Base-by-base conservation (phyloP, 2,113 vertebrate genomes). In the Austrofundulus limnaeus region DNA sequence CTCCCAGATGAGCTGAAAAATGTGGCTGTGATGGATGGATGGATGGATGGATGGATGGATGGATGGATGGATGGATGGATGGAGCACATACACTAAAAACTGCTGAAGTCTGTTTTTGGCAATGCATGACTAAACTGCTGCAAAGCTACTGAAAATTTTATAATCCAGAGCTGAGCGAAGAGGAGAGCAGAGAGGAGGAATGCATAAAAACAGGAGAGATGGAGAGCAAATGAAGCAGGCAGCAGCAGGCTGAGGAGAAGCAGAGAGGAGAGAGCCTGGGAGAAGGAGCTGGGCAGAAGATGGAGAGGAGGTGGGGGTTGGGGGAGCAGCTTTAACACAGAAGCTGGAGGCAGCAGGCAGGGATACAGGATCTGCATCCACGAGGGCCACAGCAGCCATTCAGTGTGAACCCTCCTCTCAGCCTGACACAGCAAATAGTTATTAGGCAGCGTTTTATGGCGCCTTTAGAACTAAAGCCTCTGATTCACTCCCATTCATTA, bases 61-160 rank as follows among this genome's bases (percentile, higher is more conserved):
- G 25, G 25, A 28, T 7, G 7, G 25, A 28, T 7, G 7, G 25
- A 7, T 28, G 25, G 25, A 28, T 28, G 25, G 69, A 46, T 23
- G 12, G 54, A 14, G 54, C 52, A 66, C 52, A 47, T 58, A 49
- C 56, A 60, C 6, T 1, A 43, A 55, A 37, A 39, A 25, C 51
- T 43, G 62, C 64, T 48, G 2, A 47, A 71, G 77, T 66, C 43
- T 60, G 70, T 66, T 80, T 67, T 72, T 48, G 43, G 39, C 78
- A 82, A 90, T 58, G 76, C 85, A 88, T 88, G 83, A 89, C 77
- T 83, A 80, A 80, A 83, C 74, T 81, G 73, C 86, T 86, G 86
- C 85, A 88, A 86, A 89, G 80, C 89, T 92, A 85, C 87, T 93
- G 88, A 90, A 91, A 90, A 85, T 90, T 85, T 92, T 67, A 91